Base-by-base conservation (phyloP, 2,797 vertebrate species). In the Heterohyrax brucei region DNA sequence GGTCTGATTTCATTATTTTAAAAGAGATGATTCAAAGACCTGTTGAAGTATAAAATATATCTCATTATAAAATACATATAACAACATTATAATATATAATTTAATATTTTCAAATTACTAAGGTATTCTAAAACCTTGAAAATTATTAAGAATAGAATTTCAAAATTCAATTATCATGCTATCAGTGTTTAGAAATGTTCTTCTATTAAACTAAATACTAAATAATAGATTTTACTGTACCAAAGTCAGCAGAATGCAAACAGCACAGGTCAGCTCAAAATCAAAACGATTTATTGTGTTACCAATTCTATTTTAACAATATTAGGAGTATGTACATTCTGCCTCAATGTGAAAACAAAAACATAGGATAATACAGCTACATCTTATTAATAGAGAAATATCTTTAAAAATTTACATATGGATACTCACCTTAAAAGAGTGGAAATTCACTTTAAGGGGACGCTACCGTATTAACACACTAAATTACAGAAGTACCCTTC, bases 61-160 rank as follows among this genome's bases (percentile, higher is more conserved):
- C 53, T 59, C 86, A 33, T 22, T 79, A 33, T 80, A 62, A 89
- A 77, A 82, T 62, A 88, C 59, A 83, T 56, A 19, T 48, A 84
- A 76, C 9, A 94, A 68, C 26, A 26, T 22, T 75, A 62, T 5
- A 94, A 64, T 5, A 50, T 30, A 76, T 46, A 89, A 93, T 50
- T 82, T 86, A 70, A 66, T 77, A 94, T 90, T 79, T 94, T 83
- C 30, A 94, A 93, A 18, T 30, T 68, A 86, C 87, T 87, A 48
- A 81, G 10, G 46, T 48, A 70, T 72, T 90, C 87, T 73, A 72
- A 30, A 90, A 85, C 80, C 66, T 75, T 64, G 10, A 83, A 93
- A 19, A 79, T 16, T 56, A 46, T 84, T 80, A 83, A 46, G 18
- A 48, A 64, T 61, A 92, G 44, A 30, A 87, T 87, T 87, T 87